Percentiles rank a stretch among this genome's conserved stretches.
Evolutionary conservation across 2,797 vertebrate genomes (phyloP).

Genomic region (Thunnus albacares): DNA sequence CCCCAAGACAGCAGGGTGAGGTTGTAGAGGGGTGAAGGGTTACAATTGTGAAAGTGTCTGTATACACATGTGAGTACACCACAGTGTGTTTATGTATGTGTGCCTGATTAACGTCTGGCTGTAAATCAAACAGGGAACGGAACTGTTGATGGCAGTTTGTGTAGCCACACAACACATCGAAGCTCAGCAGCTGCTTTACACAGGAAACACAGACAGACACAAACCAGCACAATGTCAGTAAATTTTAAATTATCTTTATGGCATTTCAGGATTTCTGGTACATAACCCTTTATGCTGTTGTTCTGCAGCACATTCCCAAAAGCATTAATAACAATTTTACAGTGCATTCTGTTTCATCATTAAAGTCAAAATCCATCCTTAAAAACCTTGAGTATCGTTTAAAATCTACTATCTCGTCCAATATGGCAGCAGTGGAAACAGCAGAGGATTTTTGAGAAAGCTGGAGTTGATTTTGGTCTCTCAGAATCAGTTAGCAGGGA

Average conservation of each 20-base stretch:
- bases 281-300: neutral
- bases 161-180: constrained; percentile 61
- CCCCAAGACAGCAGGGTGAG: neutral
- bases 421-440: neutral
- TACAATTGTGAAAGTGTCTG: constrained; percentile 49
- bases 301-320: neutral
- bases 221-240: neutral
- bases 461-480: neutral
- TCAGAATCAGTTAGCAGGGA: neutral
- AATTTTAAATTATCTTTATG: neutral
- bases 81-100: constrained; percentile 54
- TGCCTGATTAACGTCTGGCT: constrained; percentile 78
- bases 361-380: neutral
- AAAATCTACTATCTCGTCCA: neutral
- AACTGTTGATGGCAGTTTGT: constrained; percentile 68
- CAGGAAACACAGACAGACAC: constrained; percentile 24
- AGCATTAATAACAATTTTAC: neutral
- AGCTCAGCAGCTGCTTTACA: constrained; percentile 67
- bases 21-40: constrained; percentile 7
- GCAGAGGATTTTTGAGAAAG: neutral
- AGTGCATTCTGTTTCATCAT: neutral
- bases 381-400: neutral
- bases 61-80: constrained; percentile 47
- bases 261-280: constrained; percentile 4
- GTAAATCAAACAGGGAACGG: constrained; percentile 80